These are phyloP conservation scores for Spongia lamella DNA, from an alignment of 37 sponge, comb jelly and placozoan genomes.

Conservation along the genomic window DNA sequence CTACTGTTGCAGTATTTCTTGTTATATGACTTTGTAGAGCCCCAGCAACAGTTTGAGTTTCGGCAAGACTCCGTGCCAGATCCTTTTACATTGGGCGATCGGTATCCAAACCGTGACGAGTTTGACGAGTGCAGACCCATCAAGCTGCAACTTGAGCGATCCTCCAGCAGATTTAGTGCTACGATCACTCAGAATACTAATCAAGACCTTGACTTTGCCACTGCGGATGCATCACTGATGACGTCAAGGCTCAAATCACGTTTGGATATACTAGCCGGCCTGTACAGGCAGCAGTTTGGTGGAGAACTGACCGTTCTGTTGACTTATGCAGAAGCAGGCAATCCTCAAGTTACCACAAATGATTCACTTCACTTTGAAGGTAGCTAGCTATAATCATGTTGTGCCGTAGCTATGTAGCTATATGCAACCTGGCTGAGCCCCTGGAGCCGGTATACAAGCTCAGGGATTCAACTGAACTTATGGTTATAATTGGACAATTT, in stretches of 20 bases:
- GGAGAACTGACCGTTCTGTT: constrained; percentile 35
- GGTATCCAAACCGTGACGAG: constrained; percentile 70
- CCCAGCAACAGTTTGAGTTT: constrained; percentile 50
- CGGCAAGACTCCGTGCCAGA: constrained; percentile 19
- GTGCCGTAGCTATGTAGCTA: too few species aligned
- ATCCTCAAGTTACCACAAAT: constrained; percentile 14
- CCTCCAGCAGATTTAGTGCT: constrained; percentile 47
- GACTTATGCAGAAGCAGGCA: constrained; percentile 45
- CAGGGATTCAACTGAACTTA: too few species aligned
- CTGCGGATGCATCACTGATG: constrained; percentile 61
- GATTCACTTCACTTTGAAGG: constrained; percentile 82
- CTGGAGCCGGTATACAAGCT: too few species aligned
- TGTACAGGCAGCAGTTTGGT: constrained; percentile 5
- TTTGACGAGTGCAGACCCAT: constrained; percentile 74
- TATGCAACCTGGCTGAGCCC: too few species aligned
- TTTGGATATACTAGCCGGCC: constrained; percentile 40
- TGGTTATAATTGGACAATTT: too few species aligned
- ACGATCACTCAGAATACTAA: constrained; percentile 39
- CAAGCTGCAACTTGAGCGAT: constrained; percentile 50
- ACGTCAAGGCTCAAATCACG: constrained; percentile 50
- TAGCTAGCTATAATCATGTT: background rate
- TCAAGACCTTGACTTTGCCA: constrained; percentile 29
- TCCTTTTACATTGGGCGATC: constrained; percentile 19
- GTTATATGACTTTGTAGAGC: too few species aligned
- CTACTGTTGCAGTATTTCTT: too few species aligned